Percentiles rank a stretch among this genome's conserved stretches.
Evolutionary conservation across 64 coral and sea anemone genomes (phyloP).

Genomic region (Montipora sp.): DNA sequence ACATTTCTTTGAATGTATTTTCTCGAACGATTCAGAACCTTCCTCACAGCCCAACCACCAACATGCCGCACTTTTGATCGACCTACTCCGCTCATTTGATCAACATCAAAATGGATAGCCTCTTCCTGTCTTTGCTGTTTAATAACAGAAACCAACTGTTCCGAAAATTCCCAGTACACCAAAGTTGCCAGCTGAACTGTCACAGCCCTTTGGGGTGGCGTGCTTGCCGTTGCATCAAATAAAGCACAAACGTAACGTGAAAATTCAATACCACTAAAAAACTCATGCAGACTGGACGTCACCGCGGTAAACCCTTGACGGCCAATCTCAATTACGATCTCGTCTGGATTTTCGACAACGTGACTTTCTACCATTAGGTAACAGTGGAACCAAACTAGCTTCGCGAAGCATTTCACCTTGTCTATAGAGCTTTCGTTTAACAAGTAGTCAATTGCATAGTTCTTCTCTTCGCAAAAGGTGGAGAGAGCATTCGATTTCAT

Average conservation of each 20-base stretch:
- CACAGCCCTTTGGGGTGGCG: neutral
- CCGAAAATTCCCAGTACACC: conserved; percentile 27
- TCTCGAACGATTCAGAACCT: conserved; percentile 8
- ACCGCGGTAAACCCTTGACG: conserved; percentile 45
- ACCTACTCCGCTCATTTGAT: conserved; percentile 24
- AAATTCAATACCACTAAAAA: conserved; percentile 33
- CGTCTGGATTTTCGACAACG: conserved; percentile 26
- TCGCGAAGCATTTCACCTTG: no score
- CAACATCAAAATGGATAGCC: no score
- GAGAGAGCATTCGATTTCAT: no score
- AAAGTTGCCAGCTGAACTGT: conserved; percentile 6
- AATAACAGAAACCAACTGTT: no score
- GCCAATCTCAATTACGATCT: conserved; percentile 21
- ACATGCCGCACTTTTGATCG: conserved; percentile 29
- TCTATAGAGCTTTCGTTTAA: no score
- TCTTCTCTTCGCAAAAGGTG: no score
- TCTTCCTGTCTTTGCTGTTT: no score
- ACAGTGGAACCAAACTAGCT: conserved; percentile 49
- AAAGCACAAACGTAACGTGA: conserved; percentile 17
- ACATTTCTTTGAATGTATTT: conserved; percentile 30
- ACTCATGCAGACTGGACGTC: conserved; percentile 27
- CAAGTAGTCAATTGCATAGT: no score
- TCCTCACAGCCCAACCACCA: conserved; percentile 50
- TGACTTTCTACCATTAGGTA: conserved; percentile 52
- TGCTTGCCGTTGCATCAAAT: neutral